Evolutionary conservation across 2,797 vertebrate genomes (phyloP).

Genomic region (Cyclopterus lumpus): DNA sequence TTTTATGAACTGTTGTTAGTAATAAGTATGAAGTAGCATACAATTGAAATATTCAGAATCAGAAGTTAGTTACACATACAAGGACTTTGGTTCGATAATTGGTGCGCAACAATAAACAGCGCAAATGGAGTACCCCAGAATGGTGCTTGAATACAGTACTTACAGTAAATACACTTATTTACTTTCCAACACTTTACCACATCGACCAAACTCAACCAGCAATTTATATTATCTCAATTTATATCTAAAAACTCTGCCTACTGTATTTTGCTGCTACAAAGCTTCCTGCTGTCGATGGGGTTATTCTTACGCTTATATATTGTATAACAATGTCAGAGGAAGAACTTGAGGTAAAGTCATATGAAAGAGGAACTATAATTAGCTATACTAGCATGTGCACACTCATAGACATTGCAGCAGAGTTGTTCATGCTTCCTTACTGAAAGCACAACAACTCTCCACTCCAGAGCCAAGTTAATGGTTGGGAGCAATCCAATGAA

Average conservation of each 20-base stretch:
- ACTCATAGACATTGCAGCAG: slow-evolving; percentile 40
- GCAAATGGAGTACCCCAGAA: background rate
- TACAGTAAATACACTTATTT: background rate
- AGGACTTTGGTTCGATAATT: too few species aligned
- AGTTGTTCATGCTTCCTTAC: slow-evolving; percentile 51
- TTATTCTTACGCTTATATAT: slow-evolving; percentile 52
- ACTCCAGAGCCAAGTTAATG: slow-evolving; percentile 48
- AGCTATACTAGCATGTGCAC: slow-evolving; percentile 51
- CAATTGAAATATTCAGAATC: background rate
- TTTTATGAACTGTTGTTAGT: background rate
- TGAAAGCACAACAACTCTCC: slow-evolving; percentile 40
- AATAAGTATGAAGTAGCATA: background rate
- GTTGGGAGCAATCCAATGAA: slow-evolving; percentile 45
- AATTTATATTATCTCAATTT: slow-evolving; percentile 16
- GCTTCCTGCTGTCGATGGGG: slow-evolving; percentile 37
- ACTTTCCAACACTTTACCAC: background rate
- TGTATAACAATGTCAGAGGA: slow-evolving; percentile 63
- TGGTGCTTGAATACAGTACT: background rate
- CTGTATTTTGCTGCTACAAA: slow-evolving; percentile 38
- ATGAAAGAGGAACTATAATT: slow-evolving; percentile 68
- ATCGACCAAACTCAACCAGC: background rate
- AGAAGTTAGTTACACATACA: too few species aligned
- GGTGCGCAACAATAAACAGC: too few species aligned
- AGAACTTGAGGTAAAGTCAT: slow-evolving; percentile 60
- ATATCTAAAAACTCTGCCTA: slow-evolving; percentile 18